A percentile compares a stretch with the other conserved stretches of the same genome.
phyloP scores from a whole-genome alignment of 2,113 vertebrate genomes.

The Scomber japonicus region DNA sequence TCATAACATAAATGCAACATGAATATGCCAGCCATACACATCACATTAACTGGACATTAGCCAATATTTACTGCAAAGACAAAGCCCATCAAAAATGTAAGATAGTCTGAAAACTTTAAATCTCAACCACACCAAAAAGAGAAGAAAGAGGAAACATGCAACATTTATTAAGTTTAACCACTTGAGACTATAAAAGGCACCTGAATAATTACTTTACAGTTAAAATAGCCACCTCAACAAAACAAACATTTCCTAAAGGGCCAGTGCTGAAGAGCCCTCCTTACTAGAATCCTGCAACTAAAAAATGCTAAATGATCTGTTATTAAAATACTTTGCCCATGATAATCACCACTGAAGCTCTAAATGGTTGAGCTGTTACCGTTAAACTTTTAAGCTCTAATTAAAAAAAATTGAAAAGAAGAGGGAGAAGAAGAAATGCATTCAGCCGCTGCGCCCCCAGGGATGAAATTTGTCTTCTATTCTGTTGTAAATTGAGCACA shows the following conservation, averaged over 20 bases:
- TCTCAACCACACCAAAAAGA: not conserved
- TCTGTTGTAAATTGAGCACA: conserved; percentile 82
- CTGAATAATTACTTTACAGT: conserved; percentile 25
- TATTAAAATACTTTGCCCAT: conserved; percentile 79
- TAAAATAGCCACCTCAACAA: conserved; percentile 7
- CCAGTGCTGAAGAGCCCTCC: conserved; percentile 26
- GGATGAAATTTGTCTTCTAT: conserved; percentile 79
- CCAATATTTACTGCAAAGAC: not conserved
- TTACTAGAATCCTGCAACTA: conserved; percentile 22
- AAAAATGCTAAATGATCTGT: conserved; percentile 72
- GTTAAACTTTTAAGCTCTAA: conserved; percentile 82
- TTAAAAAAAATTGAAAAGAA: conserved; percentile 71
- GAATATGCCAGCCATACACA: not conserved
- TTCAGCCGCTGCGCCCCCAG: conserved; percentile 55
- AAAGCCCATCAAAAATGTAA: not conserved
- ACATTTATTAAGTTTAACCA: conserved; percentile 8
- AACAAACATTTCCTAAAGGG: conserved; percentile 33
- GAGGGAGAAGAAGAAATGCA: conserved; percentile 54
- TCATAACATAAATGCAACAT: conserved; percentile 1
- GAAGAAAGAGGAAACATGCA: not conserved
- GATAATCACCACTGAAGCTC: conserved; percentile 74
- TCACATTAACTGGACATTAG: conserved; percentile 11
- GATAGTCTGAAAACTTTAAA: not conserved
- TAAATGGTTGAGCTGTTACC: conserved; percentile 66
- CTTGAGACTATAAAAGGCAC: not conserved